Percentiles rank a stretch among this genome's conserved stretches.
phyloP scores from a whole-genome alignment of 2,888 invertebrate species.

The Ornithoptera priamus region DNA sequence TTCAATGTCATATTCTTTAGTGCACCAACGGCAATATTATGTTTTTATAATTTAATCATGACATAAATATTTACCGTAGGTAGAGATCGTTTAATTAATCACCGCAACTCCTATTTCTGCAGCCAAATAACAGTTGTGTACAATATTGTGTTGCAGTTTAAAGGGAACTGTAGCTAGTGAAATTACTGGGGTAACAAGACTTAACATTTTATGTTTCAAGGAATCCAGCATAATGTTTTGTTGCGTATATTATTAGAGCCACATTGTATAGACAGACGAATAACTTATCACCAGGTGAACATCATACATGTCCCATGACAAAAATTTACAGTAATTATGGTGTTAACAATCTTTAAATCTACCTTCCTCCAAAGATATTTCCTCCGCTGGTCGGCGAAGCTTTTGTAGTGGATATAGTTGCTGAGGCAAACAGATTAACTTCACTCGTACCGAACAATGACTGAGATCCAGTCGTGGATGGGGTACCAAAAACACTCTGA shows the following conservation, averaged over 20 bases:
- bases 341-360: slow-evolving; percentile 29
- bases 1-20: not conserved
- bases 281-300: too few relatives aligned
- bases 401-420: slow-evolving; percentile 69
- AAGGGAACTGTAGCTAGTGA: too few relatives aligned
- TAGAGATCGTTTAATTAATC: too few relatives aligned
- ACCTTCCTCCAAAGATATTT: slow-evolving; percentile 67
- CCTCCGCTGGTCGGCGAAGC: slow-evolving; percentile 55
- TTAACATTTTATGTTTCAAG: too few relatives aligned
- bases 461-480: slow-evolving; percentile 50
- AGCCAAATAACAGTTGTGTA: too few relatives aligned
- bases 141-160: too few relatives aligned
- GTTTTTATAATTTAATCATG: not conserved
- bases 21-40: not conserved
- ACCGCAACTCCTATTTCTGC: too few relatives aligned
- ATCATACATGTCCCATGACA: too few relatives aligned
- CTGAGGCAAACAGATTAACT: slow-evolving; percentile 63
- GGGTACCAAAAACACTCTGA: slow-evolving; percentile 40
- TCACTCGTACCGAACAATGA: slow-evolving; percentile 61
- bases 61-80: not conserved
- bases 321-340: not conserved
- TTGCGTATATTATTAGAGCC: too few relatives aligned
- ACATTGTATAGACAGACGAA: too few relatives aligned
- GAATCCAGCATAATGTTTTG: not conserved
- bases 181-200: too few relatives aligned